Conservation (phyloP, 2,888 invertebrate genomes). For the Junonia oenone region DNA sequence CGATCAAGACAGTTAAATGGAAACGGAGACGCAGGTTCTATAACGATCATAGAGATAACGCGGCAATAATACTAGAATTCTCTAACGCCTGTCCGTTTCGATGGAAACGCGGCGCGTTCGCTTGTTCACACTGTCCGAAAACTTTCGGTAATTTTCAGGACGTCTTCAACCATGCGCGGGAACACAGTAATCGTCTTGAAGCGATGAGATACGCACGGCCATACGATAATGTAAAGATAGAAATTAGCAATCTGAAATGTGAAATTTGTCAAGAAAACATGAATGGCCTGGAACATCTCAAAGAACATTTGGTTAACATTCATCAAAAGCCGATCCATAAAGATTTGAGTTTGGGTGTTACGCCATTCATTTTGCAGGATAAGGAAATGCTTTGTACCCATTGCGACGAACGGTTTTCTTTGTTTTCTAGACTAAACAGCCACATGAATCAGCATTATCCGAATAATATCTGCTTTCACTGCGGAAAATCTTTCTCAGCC, state of each 20-base stretch:
- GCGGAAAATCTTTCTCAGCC: constrained; percentile 60
- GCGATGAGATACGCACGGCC: constrained; percentile 44
- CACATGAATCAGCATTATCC: constrained; percentile 66
- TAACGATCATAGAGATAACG: constrained; percentile 67
- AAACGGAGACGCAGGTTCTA: constrained; percentile 54
- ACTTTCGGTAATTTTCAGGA: constrained; percentile 53
- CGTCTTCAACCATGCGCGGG: constrained; percentile 45
- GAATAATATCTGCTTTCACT: constrained; percentile 60
- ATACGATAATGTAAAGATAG: constrained; percentile 52
- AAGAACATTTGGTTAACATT: constrained; percentile 47
- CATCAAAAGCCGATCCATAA: constrained; percentile 51
- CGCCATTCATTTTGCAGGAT: constrained; percentile 48
- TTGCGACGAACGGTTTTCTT: constrained; percentile 50
- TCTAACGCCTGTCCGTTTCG: constrained; percentile 66
- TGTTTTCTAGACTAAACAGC: constrained; percentile 57
- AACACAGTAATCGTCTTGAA: constrained; percentile 50
- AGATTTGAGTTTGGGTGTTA: constrained; percentile 50
- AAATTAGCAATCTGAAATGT: constrained; percentile 54
- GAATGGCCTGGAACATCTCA: constrained; percentile 43
- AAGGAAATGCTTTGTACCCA: constrained; percentile 48
- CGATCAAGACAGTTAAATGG: constrained; percentile 52
- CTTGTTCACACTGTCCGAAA: constrained; percentile 55
- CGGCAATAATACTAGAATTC: constrained; percentile 58
- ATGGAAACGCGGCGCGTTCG: constrained; percentile 58
- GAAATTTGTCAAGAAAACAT: constrained; percentile 45